phyloP scores from a whole-genome alignment of 2,888 invertebrate genomes.

The Trichacis sp. region DNA sequence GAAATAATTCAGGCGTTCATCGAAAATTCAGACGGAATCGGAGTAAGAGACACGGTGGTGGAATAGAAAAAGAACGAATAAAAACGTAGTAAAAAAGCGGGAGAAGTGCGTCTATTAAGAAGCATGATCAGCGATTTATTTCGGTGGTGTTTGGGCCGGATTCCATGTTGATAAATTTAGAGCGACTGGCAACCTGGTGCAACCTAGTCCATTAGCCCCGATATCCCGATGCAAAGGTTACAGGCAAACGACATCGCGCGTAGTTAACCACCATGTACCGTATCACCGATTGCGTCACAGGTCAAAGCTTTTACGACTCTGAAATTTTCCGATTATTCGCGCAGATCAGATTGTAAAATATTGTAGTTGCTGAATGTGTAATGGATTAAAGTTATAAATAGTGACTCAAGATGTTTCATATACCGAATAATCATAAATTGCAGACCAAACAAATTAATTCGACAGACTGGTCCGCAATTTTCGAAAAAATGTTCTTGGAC shows the following conservation, averaged over 20 bases:
- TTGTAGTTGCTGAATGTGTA: too few relatives aligned
- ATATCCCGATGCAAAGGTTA: conserved; percentile 55
- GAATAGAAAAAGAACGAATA: neutral
- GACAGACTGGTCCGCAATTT: too few relatives aligned
- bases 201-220: conserved; percentile 67
- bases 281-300: conserved; percentile 30
- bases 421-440: too few relatives aligned
- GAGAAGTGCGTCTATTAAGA: conserved; percentile 60
- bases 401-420: too few relatives aligned
- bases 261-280: conserved; percentile 20
- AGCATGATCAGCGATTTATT: conserved; percentile 64
- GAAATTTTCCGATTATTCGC: neutral
- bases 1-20: too few relatives aligned
- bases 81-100: conserved; percentile 2
- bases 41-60: too few relatives aligned
- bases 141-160: conserved; percentile 62
- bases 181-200: conserved; percentile 53
- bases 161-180: conserved; percentile 63
- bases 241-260: conserved; percentile 38
- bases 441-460: too few relatives aligned
- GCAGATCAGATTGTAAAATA: too few relatives aligned
- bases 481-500: too few relatives aligned
- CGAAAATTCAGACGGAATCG: too few relatives aligned
- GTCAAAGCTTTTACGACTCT: conserved; percentile 17
- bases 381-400: too few relatives aligned